Percentiles rank a stretch among this genome's conserved stretches.
These are phyloP conservation scores for Scolopax rusticola DNA, from an alignment of 2,797 vertebrate species.

Conservation along the genomic window DNA sequence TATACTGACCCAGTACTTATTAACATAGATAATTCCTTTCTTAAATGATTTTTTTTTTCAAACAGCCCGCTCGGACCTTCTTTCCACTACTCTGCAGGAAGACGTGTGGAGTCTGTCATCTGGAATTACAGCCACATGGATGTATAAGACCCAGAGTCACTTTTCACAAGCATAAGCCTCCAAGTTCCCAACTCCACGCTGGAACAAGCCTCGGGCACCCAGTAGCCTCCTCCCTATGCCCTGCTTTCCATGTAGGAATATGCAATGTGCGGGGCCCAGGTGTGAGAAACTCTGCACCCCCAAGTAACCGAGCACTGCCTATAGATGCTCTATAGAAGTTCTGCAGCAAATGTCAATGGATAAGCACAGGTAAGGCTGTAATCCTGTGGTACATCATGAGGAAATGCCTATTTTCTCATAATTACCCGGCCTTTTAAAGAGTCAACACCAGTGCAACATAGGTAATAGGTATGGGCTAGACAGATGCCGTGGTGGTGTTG, in stretches of 20 bases:
- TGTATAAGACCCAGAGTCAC: neutral
- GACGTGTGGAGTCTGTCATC: neutral
- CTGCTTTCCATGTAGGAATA: neutral
- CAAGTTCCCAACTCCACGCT: neutral
- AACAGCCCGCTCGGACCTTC: neutral
- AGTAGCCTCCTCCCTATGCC: neutral
- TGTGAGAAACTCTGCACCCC: neutral
- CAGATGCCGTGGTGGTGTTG: neutral
- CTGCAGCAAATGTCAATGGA: neutral
- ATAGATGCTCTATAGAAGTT: neutral
- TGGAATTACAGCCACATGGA: neutral
- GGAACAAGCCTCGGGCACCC: neutral
- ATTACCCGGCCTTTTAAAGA: neutral
- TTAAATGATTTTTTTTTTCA: neutral
- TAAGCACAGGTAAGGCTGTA: neutral
- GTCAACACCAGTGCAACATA: no score
- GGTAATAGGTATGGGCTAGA: neutral
- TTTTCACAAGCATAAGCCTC: neutral
- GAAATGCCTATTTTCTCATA: neutral
- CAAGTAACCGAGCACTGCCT: neutral
- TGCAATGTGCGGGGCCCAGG: fast-evolving
- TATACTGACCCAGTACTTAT: neutral
- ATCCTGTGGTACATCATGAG: neutral
- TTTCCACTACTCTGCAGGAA: neutral
- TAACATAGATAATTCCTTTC: neutral